phyloP scores from a whole-genome alignment of 2,797 vertebrate genomes.

The Chrosomus eos region DNA sequence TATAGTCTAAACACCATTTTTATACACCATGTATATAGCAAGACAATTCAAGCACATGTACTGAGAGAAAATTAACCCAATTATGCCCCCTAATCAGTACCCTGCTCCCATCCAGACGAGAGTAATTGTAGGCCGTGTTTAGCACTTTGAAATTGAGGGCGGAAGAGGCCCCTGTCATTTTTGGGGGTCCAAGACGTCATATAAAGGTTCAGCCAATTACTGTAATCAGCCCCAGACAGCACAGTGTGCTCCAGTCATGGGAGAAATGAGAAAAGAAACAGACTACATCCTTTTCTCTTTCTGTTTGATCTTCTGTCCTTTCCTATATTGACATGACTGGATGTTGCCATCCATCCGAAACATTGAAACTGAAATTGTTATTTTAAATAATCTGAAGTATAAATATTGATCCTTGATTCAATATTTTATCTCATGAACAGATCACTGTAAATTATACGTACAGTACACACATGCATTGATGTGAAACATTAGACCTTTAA shows the following conservation, averaged over 20 bases:
- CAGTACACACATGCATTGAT: neutral
- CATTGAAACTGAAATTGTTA: neutral
- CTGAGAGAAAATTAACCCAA: constrained; percentile 66
- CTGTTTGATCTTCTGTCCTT: constrained; percentile 30
- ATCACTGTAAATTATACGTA: neutral
- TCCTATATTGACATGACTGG: neutral
- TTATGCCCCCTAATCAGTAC: constrained; percentile 68
- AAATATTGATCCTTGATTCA: neutral
- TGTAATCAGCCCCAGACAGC: constrained; percentile 57
- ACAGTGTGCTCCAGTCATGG: constrained; percentile 39
- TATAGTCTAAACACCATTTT: neutral
- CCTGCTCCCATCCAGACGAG: constrained; percentile 56
- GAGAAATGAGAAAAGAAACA: constrained; percentile 31
- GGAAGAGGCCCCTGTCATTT: constrained; percentile 58
- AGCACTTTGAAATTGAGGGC: constrained; percentile 55
- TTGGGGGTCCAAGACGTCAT: constrained; percentile 50
- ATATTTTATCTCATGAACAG: neutral
- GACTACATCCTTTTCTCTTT: constrained; percentile 26
- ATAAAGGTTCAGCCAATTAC: constrained; percentile 59
- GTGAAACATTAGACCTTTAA: neutral
- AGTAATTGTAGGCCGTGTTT: constrained; percentile 61
- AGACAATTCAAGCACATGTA: constrained; percentile 61
- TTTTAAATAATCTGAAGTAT: neutral
- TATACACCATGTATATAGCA: constrained; percentile 39
- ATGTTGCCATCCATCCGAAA: neutral